Percentiles rank a stretch among this genome's conserved stretches.
Evolutionary conservation across 2,113 vertebrate genomes (phyloP).

Genomic region (Montifringilla adamsi): DNA sequence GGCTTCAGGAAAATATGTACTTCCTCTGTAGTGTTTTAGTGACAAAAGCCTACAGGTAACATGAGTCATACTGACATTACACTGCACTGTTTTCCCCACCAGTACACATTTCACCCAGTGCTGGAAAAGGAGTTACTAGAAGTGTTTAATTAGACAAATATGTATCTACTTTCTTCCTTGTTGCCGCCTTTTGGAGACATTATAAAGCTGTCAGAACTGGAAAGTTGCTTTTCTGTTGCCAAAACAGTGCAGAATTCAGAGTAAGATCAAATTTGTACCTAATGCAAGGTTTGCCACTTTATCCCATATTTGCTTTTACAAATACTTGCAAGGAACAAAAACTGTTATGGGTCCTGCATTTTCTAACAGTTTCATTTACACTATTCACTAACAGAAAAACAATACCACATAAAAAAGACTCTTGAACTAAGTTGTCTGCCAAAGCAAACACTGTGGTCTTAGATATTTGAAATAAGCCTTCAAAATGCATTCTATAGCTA

Average conservation of each 20-base stretch:
- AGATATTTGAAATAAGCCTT: not conserved
- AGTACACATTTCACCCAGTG: not conserved
- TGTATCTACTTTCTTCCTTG: not conserved
- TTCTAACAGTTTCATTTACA: not conserved
- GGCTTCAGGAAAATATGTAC: not conserved
- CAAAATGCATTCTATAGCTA: not conserved
- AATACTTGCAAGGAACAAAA: not conserved
- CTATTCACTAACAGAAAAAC: not conserved
- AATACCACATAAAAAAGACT: not conserved
- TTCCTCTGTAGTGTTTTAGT: not conserved
- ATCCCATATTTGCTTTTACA: not conserved
- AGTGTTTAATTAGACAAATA: not conserved
- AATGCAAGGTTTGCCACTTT: not conserved
- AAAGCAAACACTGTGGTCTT: not conserved
- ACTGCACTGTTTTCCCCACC: not conserved
- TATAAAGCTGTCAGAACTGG: not conserved
- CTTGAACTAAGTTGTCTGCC: not conserved
- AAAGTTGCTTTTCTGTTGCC: not conserved
- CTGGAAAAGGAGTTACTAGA: not conserved
- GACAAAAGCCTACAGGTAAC: not conserved
- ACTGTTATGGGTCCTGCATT: not conserved
- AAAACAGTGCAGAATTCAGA: not conserved
- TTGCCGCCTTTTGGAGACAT: not conserved
- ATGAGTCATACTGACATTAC: fast-evolving
- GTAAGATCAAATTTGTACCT: not conserved